Percentiles rank a stretch among this genome's conserved stretches.
phyloP scores from a whole-genome alignment of 2,797 vertebrate species.

The Smutsia gigantea region DNA sequence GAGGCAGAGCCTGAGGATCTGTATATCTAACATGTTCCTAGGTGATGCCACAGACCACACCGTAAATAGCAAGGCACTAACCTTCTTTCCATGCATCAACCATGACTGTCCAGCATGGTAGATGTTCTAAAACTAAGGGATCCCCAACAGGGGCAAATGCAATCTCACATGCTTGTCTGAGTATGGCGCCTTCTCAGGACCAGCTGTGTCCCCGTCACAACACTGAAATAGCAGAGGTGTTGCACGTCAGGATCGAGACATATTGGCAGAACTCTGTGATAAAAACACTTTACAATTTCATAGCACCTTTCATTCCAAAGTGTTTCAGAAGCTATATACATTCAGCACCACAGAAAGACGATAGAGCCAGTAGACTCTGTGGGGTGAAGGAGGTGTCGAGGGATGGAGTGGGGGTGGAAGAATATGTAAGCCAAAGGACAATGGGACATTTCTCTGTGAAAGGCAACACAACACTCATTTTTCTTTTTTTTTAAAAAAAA shows the following conservation, averaged over 20 bases:
- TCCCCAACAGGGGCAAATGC: not conserved
- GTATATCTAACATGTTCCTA: not conserved
- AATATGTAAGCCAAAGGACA: not conserved
- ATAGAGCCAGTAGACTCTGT: conserved; percentile 57
- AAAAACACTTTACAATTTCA: conserved; percentile 81
- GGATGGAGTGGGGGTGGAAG: conserved; percentile 3
- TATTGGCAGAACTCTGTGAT: conserved; percentile 80
- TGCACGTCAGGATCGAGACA: conserved; percentile 75
- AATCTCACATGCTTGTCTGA: conserved; percentile 61
- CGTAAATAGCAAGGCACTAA: not conserved
- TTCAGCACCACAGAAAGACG: conserved; percentile 70
- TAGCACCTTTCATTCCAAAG: conserved; percentile 80
- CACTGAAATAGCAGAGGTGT: conserved; percentile 85
- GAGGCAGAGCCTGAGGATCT: not conserved
- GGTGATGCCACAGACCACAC: not conserved
- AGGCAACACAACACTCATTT: not conserved
- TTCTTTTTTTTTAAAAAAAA: too few species aligned
- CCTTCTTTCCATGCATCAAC: not conserved
- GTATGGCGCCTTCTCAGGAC: not conserved
- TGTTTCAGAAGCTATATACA: conserved; percentile 73
- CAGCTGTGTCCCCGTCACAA: conserved; percentile 68
- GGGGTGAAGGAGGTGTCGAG: conserved; percentile 63
- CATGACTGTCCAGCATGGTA: not conserved
- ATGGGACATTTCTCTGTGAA: conserved; percentile 48
- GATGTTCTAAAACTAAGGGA: not conserved